A percentile compares a stretch with the other conserved stretches of the same genome.
Conservation (phyloP, 2,888 invertebrate genomes). For the Agrilus cyanescens region DNA sequence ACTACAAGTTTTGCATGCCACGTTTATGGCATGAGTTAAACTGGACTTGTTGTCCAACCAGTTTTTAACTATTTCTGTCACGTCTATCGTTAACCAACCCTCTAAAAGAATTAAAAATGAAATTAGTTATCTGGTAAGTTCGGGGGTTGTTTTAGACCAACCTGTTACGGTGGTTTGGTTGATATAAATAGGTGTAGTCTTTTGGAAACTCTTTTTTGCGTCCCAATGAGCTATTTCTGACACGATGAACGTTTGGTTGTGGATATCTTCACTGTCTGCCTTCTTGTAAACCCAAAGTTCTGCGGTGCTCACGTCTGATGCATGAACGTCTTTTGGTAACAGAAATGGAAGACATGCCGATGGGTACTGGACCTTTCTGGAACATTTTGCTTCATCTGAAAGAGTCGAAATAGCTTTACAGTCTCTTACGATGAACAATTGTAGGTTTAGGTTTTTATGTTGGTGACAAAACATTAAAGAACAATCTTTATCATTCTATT, state of each 20-base stretch:
- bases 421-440: too few relatives aligned
- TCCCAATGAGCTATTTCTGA: slow-evolving; percentile 72
- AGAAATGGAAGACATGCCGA: slow-evolving; percentile 68
- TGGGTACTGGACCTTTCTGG: slow-evolving; percentile 41
- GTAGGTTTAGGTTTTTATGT: too few relatives aligned
- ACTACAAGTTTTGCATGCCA: slow-evolving; percentile 67
- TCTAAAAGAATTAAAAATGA: slow-evolving; percentile 36
- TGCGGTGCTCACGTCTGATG: slow-evolving; percentile 62
- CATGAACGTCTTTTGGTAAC: slow-evolving; percentile 62
- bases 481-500: too few relatives aligned
- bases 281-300: slow-evolving; percentile 75
- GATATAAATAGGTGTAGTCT: slow-evolving; percentile 69
- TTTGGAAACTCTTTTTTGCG: slow-evolving; percentile 54
- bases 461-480: too few relatives aligned
- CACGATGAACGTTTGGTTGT: slow-evolving; percentile 65
- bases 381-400: slow-evolving; percentile 41
- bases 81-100: slow-evolving; percentile 72
- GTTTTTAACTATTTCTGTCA: slow-evolving; percentile 61
- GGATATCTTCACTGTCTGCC: slow-evolving; percentile 47
- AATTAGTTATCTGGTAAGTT: slow-evolving; percentile 3
- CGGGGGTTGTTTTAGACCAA: slow-evolving; percentile 25
- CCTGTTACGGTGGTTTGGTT: slow-evolving; percentile 61
- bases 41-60: slow-evolving; percentile 62
- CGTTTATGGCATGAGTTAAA: slow-evolving; percentile 58
- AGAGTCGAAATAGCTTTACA: slow-evolving; percentile 5